phyloP scores from a whole-genome alignment of 2,113 vertebrate species.

The Eudyptes chrysolophus region DNA sequence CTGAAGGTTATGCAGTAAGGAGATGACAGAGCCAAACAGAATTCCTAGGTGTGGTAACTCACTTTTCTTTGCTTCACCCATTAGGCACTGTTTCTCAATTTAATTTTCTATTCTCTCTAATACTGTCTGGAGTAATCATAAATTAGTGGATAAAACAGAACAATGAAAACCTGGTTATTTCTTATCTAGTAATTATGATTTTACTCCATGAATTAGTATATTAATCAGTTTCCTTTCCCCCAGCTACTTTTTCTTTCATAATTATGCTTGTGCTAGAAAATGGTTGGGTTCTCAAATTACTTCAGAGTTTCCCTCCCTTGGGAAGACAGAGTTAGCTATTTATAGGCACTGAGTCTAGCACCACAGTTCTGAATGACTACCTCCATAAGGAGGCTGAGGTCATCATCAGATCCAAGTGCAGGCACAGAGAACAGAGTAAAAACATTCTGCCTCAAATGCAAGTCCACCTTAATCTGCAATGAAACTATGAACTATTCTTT shows the following conservation, averaged over 20 bases:
- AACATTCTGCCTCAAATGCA: background rate
- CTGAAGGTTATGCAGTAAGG: background rate
- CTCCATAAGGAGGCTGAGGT: background rate
- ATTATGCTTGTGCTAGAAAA: slow-evolving; percentile 16
- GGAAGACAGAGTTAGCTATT: background rate
- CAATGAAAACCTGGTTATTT: slow-evolving; percentile 46
- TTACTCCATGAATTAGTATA: background rate
- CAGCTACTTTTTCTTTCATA: slow-evolving; percentile 22
- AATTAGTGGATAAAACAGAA: slow-evolving; percentile 38
- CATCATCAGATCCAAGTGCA: background rate
- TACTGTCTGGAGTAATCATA: slow-evolving; percentile 28
- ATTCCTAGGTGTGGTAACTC: background rate
- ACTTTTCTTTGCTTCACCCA: background rate
- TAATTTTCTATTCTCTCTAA: slow-evolving; percentile 20
- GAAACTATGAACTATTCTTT: background rate
- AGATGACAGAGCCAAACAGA: background rate
- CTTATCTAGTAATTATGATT: slow-evolving; percentile 52
- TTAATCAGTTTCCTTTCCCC: slow-evolving; percentile 47
- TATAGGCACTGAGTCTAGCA: background rate
- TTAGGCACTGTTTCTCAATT: slow-evolving; percentile 9
- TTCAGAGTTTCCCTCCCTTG: background rate
- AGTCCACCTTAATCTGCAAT: background rate
- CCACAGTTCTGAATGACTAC: background rate
- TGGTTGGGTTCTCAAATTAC: slow-evolving; percentile 17
- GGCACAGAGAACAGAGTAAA: background rate